Conservation (phyloP, 2,113 vertebrate species). For the Eclectus roratus region DNA sequence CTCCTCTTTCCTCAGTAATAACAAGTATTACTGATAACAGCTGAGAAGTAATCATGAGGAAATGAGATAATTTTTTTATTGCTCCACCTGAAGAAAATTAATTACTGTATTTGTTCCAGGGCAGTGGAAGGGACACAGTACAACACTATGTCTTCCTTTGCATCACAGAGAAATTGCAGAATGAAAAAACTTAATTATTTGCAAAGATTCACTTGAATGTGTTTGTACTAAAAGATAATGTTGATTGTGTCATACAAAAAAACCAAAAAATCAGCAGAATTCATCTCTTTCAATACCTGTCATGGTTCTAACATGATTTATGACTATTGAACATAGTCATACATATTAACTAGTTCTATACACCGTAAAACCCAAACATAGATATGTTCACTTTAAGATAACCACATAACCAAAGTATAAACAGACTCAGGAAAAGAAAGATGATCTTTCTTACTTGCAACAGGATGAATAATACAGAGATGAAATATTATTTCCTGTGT, state of each 20-base stretch:
- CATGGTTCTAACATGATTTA: background rate
- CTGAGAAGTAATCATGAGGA: background rate
- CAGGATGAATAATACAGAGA: background rate
- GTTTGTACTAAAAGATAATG: background rate
- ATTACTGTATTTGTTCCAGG: background rate
- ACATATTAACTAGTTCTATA: background rate
- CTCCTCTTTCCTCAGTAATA: background rate
- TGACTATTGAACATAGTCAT: background rate
- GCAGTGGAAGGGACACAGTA: background rate
- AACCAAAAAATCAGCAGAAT: background rate
- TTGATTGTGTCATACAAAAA: background rate
- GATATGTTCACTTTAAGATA: background rate
- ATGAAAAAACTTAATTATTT: background rate
- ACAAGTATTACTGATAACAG: background rate
- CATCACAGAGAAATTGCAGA: background rate
- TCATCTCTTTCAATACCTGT: background rate
- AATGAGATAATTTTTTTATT: background rate
- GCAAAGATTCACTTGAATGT: background rate
- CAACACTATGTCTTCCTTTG: background rate
- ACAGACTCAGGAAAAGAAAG: background rate
- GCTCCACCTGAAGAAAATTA: background rate
- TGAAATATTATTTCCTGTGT: background rate
- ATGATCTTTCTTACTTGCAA: background rate
- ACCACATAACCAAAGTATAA: background rate
- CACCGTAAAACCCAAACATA: background rate